phyloP scores from a whole-genome alignment of 1,140 invertebrate genomes.

The Xylocopa sonorina region DNA sequence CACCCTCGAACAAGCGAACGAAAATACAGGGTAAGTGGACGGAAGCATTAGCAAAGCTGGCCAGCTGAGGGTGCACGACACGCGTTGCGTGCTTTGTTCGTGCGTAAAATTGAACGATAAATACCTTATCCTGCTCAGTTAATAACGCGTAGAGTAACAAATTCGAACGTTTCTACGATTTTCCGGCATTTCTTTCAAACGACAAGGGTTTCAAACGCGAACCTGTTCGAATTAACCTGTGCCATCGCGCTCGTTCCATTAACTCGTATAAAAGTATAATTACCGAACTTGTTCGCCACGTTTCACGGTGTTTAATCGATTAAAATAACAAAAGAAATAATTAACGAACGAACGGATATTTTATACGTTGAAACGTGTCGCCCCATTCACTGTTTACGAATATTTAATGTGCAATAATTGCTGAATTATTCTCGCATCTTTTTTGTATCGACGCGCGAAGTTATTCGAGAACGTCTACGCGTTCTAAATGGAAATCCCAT shows the following conservation, averaged over 20 bases:
- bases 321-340: background rate
- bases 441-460: too few species aligned
- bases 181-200: too few species aligned
- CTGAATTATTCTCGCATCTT: too few species aligned
- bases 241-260: too few species aligned
- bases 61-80: background rate
- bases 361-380: too few species aligned
- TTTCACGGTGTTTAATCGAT: too few species aligned
- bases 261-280: background rate
- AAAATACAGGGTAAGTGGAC: slow-evolving; percentile 1
- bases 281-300: background rate
- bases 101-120: slow-evolving; percentile 45
- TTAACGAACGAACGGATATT: background rate
- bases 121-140: background rate
- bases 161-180: background rate
- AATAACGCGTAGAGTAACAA: too few species aligned
- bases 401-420: too few species aligned
- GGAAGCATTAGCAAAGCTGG: slow-evolving; percentile 1
- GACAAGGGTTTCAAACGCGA: too few species aligned
- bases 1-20: background rate
- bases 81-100: slow-evolving; percentile 45
- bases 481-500: background rate
- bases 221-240: too few species aligned
- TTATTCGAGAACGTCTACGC: too few species aligned
- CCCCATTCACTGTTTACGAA: too few species aligned